A percentile compares a stretch with the other conserved stretches of the same genome.
Evolutionary conservation across 2,888 invertebrate genomes (phyloP).

Genomic region (Patella ulyssiponensis): DNA sequence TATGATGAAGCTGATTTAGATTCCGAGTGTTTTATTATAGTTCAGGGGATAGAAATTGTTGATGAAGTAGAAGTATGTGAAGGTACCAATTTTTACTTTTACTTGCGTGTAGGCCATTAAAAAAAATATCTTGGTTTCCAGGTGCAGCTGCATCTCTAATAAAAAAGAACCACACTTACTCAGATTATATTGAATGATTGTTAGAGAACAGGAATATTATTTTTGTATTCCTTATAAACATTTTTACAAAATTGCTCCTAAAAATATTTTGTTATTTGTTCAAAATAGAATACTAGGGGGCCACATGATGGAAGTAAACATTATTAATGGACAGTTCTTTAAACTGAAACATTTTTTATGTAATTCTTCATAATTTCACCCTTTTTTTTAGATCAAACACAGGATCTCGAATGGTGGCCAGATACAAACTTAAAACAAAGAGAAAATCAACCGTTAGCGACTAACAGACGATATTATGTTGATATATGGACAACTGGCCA

Average conservation of each 20-base stretch:
- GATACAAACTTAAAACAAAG: constrained; percentile 35
- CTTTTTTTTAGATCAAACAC: background rate
- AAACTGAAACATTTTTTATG: no score
- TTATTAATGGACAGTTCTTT: no score
- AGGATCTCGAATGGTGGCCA: constrained; percentile 40
- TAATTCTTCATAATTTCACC: background rate
- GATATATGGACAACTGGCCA: constrained; percentile 49
- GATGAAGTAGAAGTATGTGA: constrained; percentile 5
- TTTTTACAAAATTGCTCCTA: no score
- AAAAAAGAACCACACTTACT: no score
- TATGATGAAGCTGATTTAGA: constrained; percentile 46
- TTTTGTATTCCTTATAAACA: no score
- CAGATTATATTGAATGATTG: no score
- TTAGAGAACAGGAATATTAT: no score
- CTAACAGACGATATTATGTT: constrained; percentile 46
- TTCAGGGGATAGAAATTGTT: constrained; percentile 31
- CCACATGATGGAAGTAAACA: no score
- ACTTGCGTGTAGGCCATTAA: background rate
- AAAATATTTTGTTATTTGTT: no score
- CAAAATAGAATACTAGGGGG: no score
- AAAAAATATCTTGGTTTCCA: background rate
- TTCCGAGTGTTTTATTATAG: constrained; percentile 34
- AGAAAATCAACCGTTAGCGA: constrained; percentile 42
- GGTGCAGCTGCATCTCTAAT: background rate
- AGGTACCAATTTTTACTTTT: background rate